A percentile compares a stretch with the other conserved stretches of the same genome.
phyloP scores from a whole-genome alignment of 2,888 invertebrate species.

The Toxonevra muliebris region DNA sequence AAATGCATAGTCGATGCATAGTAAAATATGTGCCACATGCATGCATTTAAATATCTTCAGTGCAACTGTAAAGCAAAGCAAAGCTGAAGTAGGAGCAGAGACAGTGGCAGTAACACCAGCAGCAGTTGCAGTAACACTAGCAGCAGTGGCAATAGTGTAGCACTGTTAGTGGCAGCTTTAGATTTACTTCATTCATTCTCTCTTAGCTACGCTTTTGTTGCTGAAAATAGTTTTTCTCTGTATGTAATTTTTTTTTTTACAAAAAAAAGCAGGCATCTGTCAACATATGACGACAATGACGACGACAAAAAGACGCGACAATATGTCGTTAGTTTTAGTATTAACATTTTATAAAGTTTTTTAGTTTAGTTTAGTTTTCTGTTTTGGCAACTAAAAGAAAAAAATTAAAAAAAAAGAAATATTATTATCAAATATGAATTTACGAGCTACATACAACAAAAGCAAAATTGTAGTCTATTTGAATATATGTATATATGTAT shows the following conservation, averaged over 20 bases:
- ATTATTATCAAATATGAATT: too few species aligned
- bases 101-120: background rate
- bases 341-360: too few species aligned
- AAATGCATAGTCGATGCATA: background rate
- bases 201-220: too few species aligned
- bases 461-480: too few species aligned
- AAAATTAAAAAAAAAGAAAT: too few species aligned
- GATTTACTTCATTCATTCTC: background rate
- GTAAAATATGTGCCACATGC: conserved; percentile 20
- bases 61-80: background rate
- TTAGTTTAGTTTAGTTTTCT: too few species aligned
- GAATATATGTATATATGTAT: background rate
- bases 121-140: too few species aligned
- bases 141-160: background rate
- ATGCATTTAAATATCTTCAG: conserved; percentile 14
- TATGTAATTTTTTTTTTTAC: too few species aligned
- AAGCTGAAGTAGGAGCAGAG: too few species aligned
- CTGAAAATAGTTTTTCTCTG: too few species aligned
- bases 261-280: background rate
- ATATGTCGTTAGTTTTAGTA: background rate
- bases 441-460: too few species aligned
- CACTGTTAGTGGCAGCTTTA: background rate
- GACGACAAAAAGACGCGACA: conserved; percentile 13
- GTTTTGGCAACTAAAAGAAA: too few species aligned
- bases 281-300: background rate